Base-by-base conservation (phyloP, 2,113 vertebrate species). In the Gallinago undulata region DNA sequence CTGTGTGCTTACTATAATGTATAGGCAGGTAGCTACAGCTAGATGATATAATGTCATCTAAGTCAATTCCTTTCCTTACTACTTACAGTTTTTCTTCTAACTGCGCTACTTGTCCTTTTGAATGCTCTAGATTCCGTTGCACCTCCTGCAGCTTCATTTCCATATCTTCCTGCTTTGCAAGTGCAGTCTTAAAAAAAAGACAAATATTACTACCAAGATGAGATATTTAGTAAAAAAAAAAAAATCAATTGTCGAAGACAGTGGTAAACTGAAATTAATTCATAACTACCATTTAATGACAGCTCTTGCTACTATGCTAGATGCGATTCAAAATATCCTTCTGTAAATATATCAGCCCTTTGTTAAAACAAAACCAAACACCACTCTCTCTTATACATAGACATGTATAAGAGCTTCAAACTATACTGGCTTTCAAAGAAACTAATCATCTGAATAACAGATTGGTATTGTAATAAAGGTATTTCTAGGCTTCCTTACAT, bases 81-180 rank as follows among this genome's bases (percentile, higher is more conserved):
- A 98, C 98, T 98, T 97, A 98, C 98, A 98, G 69, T 93, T 98
- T 97, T 84, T 95, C 96, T 87, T 98, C 83, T 28, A 98, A 96
- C 19, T 96, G 96, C 30, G 94, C 84, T 48, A 97, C 87, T 94
- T 97, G 97, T 75, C 96, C 97, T 66, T 97, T 94, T 37, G 98
- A 98, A 51, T 98, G 94, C 23, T 97, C 86, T 6, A 98, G 91
- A 64, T 95, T 96, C 84, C 73, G 97, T 87, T 97, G 97, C 2
- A 84, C 93, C 59, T 79, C 82, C 57, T 96, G 97, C 11, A 98
- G 87, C 73, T 98, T 98, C 75, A 84, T 85, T 84, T 98, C 98
- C 96, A 97, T 91, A 62, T 96, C 91, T 95, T 98, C 97, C 19
- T 98, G 97, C 67, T 97, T 98, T 30, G 96, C 93, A 88, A 97